Evolutionary conservation across 2,888 invertebrate species (phyloP).

Genomic region (Lochmaea crataegi): DNA sequence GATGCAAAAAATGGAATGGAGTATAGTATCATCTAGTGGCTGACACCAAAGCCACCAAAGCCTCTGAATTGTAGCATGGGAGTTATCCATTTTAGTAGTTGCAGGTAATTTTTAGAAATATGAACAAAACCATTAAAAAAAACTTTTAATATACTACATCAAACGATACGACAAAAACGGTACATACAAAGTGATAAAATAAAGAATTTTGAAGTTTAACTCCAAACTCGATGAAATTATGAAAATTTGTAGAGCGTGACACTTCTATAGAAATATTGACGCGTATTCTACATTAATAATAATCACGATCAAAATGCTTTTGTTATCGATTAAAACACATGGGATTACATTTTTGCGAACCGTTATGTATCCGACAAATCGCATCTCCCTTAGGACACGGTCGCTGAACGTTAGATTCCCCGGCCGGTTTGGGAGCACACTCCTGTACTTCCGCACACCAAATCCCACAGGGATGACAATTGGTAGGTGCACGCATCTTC

Average conservation of each 20-base stretch:
- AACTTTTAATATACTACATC: neutral
- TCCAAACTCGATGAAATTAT: neutral
- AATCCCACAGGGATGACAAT: constrained; percentile 59
- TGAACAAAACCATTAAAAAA: neutral
- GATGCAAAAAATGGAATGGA: no score
- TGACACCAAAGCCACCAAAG: no score
- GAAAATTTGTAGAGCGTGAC: neutral
- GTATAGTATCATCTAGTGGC: no score
- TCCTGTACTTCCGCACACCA: constrained; percentile 60
- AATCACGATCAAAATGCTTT: neutral
- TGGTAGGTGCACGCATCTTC: constrained; percentile 58
- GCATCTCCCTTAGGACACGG: neutral
- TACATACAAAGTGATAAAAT: neutral
- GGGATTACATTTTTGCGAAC: neutral
- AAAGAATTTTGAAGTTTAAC: neutral
- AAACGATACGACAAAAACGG: neutral
- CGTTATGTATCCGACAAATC: constrained; percentile 1
- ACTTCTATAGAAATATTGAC: no score
- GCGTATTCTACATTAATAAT: no score
- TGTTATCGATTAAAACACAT: constrained; percentile 12
- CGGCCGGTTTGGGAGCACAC: constrained; percentile 57
- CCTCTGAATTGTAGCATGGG: no score
- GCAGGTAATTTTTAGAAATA: no score
- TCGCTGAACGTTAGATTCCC: constrained; percentile 1
- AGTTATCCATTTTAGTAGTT: no score